A percentile compares a stretch with the other conserved stretches of the same genome.
phyloP scores from a whole-genome alignment of 2,113 vertebrate species.

The Ciconia maguari region DNA sequence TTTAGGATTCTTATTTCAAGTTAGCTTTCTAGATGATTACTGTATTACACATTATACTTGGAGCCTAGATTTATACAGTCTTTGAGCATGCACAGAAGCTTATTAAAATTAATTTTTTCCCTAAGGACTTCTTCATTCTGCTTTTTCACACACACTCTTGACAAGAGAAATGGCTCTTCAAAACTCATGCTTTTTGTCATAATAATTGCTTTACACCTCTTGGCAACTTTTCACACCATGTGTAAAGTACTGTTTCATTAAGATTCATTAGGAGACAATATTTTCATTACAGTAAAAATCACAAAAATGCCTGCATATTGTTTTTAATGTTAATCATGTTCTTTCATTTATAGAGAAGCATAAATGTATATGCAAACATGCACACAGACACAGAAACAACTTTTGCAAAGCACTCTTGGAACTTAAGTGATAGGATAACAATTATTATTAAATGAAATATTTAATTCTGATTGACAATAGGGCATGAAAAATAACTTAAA shows the following conservation, averaged over 20 bases:
- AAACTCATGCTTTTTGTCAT: slow-evolving; percentile 68
- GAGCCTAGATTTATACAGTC: slow-evolving; percentile 34
- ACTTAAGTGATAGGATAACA: not conserved
- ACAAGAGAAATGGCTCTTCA: slow-evolving; percentile 60
- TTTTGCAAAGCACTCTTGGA: not conserved
- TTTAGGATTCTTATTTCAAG: not conserved
- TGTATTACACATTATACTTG: not conserved
- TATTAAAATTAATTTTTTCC: slow-evolving; percentile 74
- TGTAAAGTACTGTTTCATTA: slow-evolving; percentile 61
- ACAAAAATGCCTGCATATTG: slow-evolving; percentile 36
- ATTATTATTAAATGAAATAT: not conserved
- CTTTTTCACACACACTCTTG: slow-evolving; percentile 48
- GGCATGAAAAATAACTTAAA: slow-evolving; percentile 27
- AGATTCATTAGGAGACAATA: slow-evolving; percentile 54
- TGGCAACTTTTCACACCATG: slow-evolving; percentile 66
- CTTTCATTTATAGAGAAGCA: slow-evolving; percentile 4
- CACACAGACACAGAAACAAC: not conserved
- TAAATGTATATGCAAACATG: not conserved
- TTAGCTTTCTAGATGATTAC: slow-evolving; percentile 29
- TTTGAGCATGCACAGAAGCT: slow-evolving; percentile 46
- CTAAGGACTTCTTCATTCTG: slow-evolving; percentile 57
- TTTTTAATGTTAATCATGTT: slow-evolving; percentile 9
- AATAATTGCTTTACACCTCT: slow-evolving; percentile 71
- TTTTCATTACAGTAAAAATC: slow-evolving; percentile 58
- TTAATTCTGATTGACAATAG: slow-evolving; percentile 28